Evolutionary conservation across 2,888 invertebrate genomes (phyloP), one percentile per base, ranked within the genome.

Genomic region (Listrodromus nycthemerus): DNA sequence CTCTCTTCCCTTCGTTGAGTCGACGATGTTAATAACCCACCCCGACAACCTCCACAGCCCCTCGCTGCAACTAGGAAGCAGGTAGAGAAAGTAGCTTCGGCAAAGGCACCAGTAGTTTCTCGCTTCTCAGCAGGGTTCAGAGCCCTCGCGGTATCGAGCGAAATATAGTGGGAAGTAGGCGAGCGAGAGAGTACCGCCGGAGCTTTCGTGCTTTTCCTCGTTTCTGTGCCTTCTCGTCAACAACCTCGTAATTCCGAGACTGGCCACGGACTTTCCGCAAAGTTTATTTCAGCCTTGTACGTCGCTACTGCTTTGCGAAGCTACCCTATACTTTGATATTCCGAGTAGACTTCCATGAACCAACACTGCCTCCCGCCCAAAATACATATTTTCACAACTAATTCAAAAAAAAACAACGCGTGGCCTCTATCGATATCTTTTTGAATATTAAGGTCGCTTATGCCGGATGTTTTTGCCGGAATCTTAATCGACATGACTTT

Each of bases 201-300:
- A 63, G 63, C 75, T 65, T 75, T 75, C 75, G 75, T 75, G 65
- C 75, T 65, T 65, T 65, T 33, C 63, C 65, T 65, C 75, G 75
- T 75, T 50, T 75, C 75, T 65, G 37, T 75, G 50, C 65, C 75
- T 65, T 65, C 65, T 65, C 75, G 65, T 75, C 75, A 75, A 75
- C 65, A 75, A 75, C 75, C 65, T 75, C 75, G 75, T 75, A 75
- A 75, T 75, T 75, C 52, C 65, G 33, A 50, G 75, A 52, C 75
- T n/a, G 61, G 61, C 61, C 63, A 21, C 63, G 50, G 75, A 75
- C 75, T 75, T 75, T 21, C 65, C 65, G 52, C 50, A 50, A 75
- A 75, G 75, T 75, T 74, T 75, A 75, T 75, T 55, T 55, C 55
- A 50, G 24, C 65, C 58, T 61, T 48, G 37, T 52, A 13, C 61